Percentiles rank a stretch among this genome's conserved stretches.
Conservation (phyloP, 2,113 vertebrate species). For the Alaudala cheleensis region DNA sequence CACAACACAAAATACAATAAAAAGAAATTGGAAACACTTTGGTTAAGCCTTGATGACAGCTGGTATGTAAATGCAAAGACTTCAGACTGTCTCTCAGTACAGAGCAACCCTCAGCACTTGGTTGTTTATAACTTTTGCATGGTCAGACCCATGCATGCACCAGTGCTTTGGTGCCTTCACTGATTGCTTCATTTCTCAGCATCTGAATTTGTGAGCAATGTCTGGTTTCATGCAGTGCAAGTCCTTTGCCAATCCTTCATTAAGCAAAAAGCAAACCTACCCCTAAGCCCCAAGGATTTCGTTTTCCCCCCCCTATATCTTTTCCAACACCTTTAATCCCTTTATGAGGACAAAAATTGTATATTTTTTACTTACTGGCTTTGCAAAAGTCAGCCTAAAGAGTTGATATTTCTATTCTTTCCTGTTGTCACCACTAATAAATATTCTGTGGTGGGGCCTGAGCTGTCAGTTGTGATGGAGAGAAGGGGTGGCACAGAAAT, state of each 20-base stretch:
- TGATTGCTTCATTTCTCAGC: background rate
- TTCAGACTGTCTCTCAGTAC: background rate
- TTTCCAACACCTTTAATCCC: background rate
- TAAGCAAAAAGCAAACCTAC: background rate
- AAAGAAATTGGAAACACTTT: background rate
- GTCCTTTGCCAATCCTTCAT: background rate
- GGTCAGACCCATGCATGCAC: background rate
- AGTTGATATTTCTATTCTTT: background rate
- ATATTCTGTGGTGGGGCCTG: background rate
- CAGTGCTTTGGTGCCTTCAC: background rate
- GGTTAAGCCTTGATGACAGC: background rate
- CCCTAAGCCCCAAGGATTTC: background rate
- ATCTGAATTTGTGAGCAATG: background rate
- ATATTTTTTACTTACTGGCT: background rate
- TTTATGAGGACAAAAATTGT: background rate
- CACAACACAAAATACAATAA: background rate
- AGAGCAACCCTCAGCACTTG: background rate
- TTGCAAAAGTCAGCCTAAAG: background rate
- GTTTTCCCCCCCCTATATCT: accelerated
- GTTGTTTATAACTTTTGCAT: background rate
- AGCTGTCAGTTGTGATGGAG: background rate
- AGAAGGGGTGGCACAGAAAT: background rate
- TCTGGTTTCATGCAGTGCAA: background rate
- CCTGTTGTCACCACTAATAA: background rate
- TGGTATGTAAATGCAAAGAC: slow-evolving; percentile 10